Evolutionary conservation across 2,888 invertebrate genomes (phyloP).

Genomic region (Tridacna crocea): DNA sequence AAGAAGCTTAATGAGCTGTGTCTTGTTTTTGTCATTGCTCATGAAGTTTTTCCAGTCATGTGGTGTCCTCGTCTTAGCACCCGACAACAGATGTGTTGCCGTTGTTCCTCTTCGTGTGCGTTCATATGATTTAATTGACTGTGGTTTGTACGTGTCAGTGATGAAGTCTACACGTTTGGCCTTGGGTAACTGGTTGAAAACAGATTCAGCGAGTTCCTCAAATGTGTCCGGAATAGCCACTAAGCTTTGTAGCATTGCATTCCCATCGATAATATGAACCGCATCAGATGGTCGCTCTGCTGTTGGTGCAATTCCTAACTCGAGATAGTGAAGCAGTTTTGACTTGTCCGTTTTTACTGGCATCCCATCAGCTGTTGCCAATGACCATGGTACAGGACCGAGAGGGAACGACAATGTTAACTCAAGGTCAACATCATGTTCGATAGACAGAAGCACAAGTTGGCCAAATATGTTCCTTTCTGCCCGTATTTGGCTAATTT

Average conservation of each 20-base stretch:
- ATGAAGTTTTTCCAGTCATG: conserved; percentile 41
- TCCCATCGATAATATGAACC: too few relatives aligned
- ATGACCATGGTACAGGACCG: conserved; percentile 40
- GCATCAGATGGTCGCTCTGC: too few relatives aligned
- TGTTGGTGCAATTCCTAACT: too few relatives aligned
- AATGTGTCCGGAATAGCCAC: conserved; percentile 42
- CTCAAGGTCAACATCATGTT: conserved; percentile 45
- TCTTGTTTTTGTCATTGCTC: conserved; percentile 43
- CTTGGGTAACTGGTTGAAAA: conserved; percentile 25
- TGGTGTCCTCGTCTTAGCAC: conserved; percentile 34
- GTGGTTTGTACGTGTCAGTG: conserved; percentile 20
- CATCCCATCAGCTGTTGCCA: conserved; percentile 42
- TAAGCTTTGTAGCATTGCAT: neutral
- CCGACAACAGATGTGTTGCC: conserved; percentile 15
- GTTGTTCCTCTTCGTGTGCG: conserved; percentile 8
- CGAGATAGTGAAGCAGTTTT: conserved; percentile 31
- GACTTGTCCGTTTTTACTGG: conserved; percentile 45
- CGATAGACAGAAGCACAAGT: too few relatives aligned
- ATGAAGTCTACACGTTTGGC: conserved; percentile 29
- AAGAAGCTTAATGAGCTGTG: conserved; percentile 24
- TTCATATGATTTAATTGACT: conserved; percentile 15
- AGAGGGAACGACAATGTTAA: conserved; percentile 37
- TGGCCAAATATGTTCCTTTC: conserved; percentile 50
- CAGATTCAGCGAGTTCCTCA: conserved; percentile 28
- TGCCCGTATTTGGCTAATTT: conserved; percentile 21